Evolutionary conservation across 2,888 invertebrate species (phyloP).

Genomic region (Melikaiella ostensackeni): DNA sequence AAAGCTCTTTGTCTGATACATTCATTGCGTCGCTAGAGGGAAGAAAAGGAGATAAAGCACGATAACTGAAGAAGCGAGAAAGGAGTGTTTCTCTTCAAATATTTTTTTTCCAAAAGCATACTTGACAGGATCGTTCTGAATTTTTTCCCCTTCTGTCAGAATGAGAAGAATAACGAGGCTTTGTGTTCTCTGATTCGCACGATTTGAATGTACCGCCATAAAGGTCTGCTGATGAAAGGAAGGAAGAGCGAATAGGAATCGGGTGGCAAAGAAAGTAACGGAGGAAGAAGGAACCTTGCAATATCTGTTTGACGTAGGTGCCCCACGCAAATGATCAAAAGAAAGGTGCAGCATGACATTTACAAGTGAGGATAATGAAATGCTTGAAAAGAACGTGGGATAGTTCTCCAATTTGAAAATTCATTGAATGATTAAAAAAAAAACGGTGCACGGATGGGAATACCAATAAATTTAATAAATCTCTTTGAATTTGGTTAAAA

Average conservation of each 20-base stretch:
- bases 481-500: too few species aligned
- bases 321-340: constrained; percentile 4
- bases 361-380: neutral
- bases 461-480: too few species aligned
- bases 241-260: neutral
- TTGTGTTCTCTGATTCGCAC: constrained; percentile 29
- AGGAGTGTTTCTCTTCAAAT: neutral
- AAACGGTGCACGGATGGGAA: neutral
- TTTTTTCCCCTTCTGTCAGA: constrained; percentile 4
- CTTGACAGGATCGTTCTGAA: constrained; percentile 18
- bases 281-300: neutral
- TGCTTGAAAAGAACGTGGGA: neutral
- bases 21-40: constrained; percentile 18
- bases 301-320: neutral
- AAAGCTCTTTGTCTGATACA: neutral
- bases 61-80: neutral
- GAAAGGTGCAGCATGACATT: constrained; percentile 3
- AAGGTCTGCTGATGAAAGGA: constrained; percentile 23
- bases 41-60: neutral
- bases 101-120: neutral
- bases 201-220: constrained; percentile 16
- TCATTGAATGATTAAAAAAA: neutral
- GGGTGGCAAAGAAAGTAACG: constrained; percentile 17
- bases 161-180: constrained; percentile 18
- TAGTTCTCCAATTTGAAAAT: neutral